Conservation (phyloP, 2,797 vertebrate genomes). For the Ptychadena robeensis region DNA sequence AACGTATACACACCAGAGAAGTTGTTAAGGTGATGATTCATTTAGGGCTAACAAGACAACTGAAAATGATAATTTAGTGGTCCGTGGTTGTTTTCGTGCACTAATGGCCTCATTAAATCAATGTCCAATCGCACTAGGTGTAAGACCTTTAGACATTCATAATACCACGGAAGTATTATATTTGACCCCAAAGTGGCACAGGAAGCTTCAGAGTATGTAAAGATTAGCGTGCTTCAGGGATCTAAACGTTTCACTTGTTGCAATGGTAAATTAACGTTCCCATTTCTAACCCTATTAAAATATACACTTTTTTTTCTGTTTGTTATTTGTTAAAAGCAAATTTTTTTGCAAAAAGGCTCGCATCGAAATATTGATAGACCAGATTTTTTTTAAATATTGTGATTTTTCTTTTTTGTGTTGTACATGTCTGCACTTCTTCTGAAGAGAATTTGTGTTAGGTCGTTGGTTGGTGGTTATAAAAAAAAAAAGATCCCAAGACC, state of each 20-base stretch:
- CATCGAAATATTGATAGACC: too few relatives aligned
- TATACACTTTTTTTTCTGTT: too few relatives aligned
- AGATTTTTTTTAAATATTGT: too few relatives aligned
- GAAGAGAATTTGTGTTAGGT: too few relatives aligned
- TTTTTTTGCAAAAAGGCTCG: too few relatives aligned
- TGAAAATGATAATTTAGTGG: conserved; percentile 59
- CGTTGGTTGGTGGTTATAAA: too few relatives aligned
- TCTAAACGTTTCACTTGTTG: conserved; percentile 18
- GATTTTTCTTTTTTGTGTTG: too few relatives aligned
- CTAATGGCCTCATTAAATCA: conserved; percentile 62
- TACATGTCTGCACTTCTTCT: too few relatives aligned
- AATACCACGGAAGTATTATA: conserved; percentile 51
- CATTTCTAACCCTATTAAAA: neutral
- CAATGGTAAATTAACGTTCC: conserved; percentile 10
- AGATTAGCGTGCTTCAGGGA: neutral
- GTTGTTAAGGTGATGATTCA: conserved; percentile 63
- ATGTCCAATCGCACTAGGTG: conserved; percentile 54
- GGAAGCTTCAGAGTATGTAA: conserved; percentile 31
- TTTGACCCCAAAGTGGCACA: conserved; percentile 35
- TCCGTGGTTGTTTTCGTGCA: conserved; percentile 50
- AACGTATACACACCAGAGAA: conserved; percentile 51
- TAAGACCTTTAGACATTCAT: conserved; percentile 60
- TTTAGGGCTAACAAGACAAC: conserved; percentile 60
- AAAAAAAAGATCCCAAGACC: too few relatives aligned
- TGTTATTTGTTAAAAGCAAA: too few relatives aligned